Evolutionary conservation across 2,888 invertebrate species (phyloP), one percentile per base, ranked within the genome.

Genomic region (Andrena camellia): DNA sequence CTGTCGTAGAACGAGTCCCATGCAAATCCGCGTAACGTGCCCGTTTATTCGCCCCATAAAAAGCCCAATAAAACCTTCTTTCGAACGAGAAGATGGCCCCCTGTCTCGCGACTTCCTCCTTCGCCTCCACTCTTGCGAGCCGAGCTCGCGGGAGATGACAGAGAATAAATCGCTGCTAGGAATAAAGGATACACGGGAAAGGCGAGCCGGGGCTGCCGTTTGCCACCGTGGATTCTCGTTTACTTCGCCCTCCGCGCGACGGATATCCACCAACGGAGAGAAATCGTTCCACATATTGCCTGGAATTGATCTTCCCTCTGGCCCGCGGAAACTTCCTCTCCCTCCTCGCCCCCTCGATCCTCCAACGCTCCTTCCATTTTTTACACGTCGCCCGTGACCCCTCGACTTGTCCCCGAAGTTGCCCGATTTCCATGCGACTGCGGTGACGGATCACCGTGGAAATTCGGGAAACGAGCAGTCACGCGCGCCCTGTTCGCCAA

Each of bases 1-100:
- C 88, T 90, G 91, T 91, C 90, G 91, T 86, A 88, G 87, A 89
- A 81, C 89, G 90, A 90, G 88, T 87, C 87, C 85, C 88, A 92
- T 91, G 92, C 90, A 92, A 92, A 93, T 92, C 92, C 90, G 86
- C 89, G 89, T 89, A 91, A 90, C 91, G 88, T 88, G 85, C 87
- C 86, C 91, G 90, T 91, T 92, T 92, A 91, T 92, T 91, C 90
- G 88, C 82, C 84, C 88, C 88, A 90, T 91, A 90, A 92, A 92
- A 92, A 91, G 89, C 86, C 86, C 91, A 90, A 92, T 92, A 91
- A 92, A 92, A 91, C 85, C 88, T 82, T 83, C 82, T 84, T 75
- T 86, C 82, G 50, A 54, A 80, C 81, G 78, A 83, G 86, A 83
- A 85, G 83, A 87, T 85, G 78, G 81, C 76, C 86, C 62, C 57